These are phyloP conservation scores for Trachymyrmex septentrionalis DNA, from an alignment of 1,140 invertebrate genomes.

Conservation along the genomic window DNA sequence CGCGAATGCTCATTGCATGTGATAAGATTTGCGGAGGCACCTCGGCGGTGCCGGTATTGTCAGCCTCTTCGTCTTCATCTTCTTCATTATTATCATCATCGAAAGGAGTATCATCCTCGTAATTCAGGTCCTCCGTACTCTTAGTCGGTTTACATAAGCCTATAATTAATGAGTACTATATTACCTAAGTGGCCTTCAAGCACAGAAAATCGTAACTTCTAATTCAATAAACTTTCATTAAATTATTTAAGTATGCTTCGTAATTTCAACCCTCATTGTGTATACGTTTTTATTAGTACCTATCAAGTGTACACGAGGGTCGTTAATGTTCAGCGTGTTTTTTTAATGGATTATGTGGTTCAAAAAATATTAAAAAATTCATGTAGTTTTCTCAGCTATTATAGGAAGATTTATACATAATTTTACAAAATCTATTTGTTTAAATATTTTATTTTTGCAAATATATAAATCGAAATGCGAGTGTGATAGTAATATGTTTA, in stretches of 20 bases:
- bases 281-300: no score
- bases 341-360: no score
- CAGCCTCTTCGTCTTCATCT: constrained; percentile 54
- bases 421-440: no score
- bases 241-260: neutral
- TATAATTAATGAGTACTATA: constrained; percentile 62
- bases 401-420: no score
- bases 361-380: no score
- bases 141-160: constrained; percentile 73
- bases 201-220: neutral
- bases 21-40: constrained; percentile 70
- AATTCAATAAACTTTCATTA: neutral
- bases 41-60: constrained; percentile 22
- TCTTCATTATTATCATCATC: constrained; percentile 71
- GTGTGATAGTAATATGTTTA: no score
- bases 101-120: constrained; percentile 66
- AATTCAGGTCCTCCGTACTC: constrained; percentile 55
- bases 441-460: no score
- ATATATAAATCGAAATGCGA: no score
- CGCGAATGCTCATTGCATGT: constrained; percentile 46
- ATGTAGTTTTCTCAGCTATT: no score
- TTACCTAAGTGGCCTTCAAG: neutral
- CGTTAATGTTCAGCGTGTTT: no score
- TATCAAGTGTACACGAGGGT: no score
- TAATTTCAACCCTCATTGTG: neutral